Evolutionary conservation across 2,888 invertebrate genomes (phyloP), one percentile per base, ranked within the genome.

Genomic region (Beris morrisii): DNA sequence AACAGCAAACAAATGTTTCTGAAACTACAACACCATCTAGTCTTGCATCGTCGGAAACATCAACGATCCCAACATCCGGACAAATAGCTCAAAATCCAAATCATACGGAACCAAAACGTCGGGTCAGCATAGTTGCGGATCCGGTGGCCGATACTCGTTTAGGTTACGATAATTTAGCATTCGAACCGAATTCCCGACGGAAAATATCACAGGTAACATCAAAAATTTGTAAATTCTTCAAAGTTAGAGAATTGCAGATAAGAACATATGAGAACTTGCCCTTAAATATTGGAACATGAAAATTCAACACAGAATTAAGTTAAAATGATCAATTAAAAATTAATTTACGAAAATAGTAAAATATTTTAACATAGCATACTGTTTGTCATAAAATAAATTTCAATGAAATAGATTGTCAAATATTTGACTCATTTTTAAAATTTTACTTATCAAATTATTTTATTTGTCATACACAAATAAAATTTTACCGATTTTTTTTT

Each of bases 151-250:
- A 78, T 76, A 71, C 77, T 13, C 83, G 83, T 71, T 83, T 84
- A 69, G 87, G 85, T 53, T 83, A 88, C 69, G 89, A 89, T 75
- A 88, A 89, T 77, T 80, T 83, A 61, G 87, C 84, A 2, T 88
- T 85, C 67, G 89, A 89, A 74, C 84, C 85, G 81, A 85, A 83
- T 75, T 78, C 80, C 44, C 73, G 76, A 64, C 75, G 77, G 67
- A 82, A 80, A 78, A 80, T 80, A 71, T 80, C 80, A 71, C 81
- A 79, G 77, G 80, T 79, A 70, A 74, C 70, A 65, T 44, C 44
- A n/a, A 44, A 44, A 9, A n/a, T 44, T 22, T 22, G 22, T 1
- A 22, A 22, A 22, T 22, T 22, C 22, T 22, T 22, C 22, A 22
- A 22, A 22, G 3, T 22, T 22, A 22, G 22, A 22, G 22, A 22